These are phyloP conservation scores for Cuniculus paca DNA, from an alignment of 2,797 vertebrate genomes.

Conservation along the genomic window DNA sequence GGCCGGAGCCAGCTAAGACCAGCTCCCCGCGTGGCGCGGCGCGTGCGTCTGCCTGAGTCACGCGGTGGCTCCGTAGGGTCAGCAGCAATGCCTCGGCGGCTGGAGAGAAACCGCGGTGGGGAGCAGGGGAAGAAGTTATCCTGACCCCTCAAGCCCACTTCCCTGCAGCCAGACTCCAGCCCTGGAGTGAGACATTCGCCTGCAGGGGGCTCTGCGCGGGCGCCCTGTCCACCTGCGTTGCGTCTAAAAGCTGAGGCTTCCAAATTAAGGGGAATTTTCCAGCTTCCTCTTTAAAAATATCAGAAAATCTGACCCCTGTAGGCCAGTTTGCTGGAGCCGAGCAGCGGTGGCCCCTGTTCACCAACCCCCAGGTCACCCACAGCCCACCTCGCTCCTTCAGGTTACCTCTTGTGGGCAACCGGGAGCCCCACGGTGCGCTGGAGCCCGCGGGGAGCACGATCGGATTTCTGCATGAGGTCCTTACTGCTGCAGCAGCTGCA, in stretches of 20 bases:
- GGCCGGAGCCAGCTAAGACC: background rate
- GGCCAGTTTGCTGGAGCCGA: no score
- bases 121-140: background rate
- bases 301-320: background rate
- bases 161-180: accelerated
- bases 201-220: accelerated
- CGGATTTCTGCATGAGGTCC: background rate
- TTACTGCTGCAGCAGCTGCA: background rate
- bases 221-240: no score
- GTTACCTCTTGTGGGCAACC: background rate
- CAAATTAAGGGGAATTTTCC: background rate
- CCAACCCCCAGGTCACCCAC: no score
- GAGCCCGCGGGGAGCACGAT: background rate
- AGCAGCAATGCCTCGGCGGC: background rate
- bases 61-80: background rate
- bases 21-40: background rate
- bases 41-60: background rate
- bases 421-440: background rate
- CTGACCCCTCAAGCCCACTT: accelerated
- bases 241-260: no score
- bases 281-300: background rate
- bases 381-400: background rate
- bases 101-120: no score
- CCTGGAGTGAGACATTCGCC: background rate
- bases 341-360: background rate